Base-by-base conservation (phyloP, 2,797 vertebrate genomes). In the Ceryle rudis region DNA sequence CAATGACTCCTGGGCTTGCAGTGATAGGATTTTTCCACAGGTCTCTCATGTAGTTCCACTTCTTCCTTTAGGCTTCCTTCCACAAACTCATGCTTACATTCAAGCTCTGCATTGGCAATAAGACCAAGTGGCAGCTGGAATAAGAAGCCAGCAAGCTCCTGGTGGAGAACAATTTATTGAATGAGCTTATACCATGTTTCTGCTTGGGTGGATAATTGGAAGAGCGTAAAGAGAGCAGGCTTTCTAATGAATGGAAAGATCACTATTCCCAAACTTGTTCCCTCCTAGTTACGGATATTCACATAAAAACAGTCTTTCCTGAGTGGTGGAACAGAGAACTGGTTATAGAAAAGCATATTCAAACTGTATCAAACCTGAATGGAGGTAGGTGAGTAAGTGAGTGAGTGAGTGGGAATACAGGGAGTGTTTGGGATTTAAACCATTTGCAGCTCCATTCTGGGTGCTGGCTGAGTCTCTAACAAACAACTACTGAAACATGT, bases 1-100 rank as follows among this genome's bases (percentile, higher is more conserved):
- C 93, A 96, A 41, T 42, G 95, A 86, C 95, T 84, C 93, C 89
- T 86, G 70, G 94, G 94, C 87, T 96, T 93, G 80, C 62, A 95
- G 77, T 37, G 58, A 74, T 82, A 73, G 0, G 0, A 81, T n/a
- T 92, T 96, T 96, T 97, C 86, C 94, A 88, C 65, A 74, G 28
- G 78, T 65, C 46, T 95, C 73, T 94, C 47, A 74, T 51, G 44
- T 71, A 93, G 46, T 81, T 96, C 58, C 49, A 22, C 65, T 80
- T 80, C 44, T 94, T 93, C 77, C 65, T 95, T 84, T n/a, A 86
- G 64, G 69, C 73, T 80, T 39, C 73, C 86, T 81, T 82, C 44
- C 78, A 42, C 66, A 84, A 61, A 80, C n/a, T 64, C 77, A 84
- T 47, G 28, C 74, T 79, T 70, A 54, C 0, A 5, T 70, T 91